Evolutionary conservation across 2,113 vertebrate genomes (phyloP), one percentile per base, ranked within the genome.

Genomic region (Trematomus loennbergii): DNA sequence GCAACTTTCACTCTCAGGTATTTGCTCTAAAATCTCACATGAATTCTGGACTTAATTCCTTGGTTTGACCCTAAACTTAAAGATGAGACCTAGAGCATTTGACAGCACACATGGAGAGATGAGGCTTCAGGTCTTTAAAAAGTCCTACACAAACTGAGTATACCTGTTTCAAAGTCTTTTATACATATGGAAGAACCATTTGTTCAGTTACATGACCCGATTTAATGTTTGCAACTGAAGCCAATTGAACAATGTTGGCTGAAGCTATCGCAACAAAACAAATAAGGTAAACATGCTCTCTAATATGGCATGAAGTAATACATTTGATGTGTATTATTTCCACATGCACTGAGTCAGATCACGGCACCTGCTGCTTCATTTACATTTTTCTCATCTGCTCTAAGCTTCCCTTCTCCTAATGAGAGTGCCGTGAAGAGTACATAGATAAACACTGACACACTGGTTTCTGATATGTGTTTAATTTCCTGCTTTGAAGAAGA

Each of bases 401-500:
- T 9, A 20, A 29, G 40, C 5, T 2, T 75, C 48, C 52, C 59
- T 53, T 25, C 40, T 58, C 48, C 12, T 63, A 60, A 72, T 78
- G 70, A 76, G 48, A 59, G 17, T 18, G 4, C 49, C 43, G n/a
- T 58, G 36, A 73, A 67, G 45, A 76, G 55, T 69, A 33, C 48
- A 60, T 70, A 76, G 43, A 89, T 73, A 71, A 80, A 76, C 76
- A 63, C 20, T 18, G 72, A 52, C 72, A 65, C 55, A 55, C 48
- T 83, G 62, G 53, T 58, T 36, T 50, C 53, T 72, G 61, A 63
- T 59, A 22, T 68, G 57, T 65, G 33, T 88, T 89, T 88, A 82
- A 89, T 90, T 89, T 93, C 90, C 90, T 91, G 87, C 58, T 49
- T 33, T 72, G 65, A 58, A 82, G 79, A 72, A 36, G 29, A 64